phyloP scores from a whole-genome alignment of 1,140 invertebrate genomes.

The Drosophila elegans region DNA sequence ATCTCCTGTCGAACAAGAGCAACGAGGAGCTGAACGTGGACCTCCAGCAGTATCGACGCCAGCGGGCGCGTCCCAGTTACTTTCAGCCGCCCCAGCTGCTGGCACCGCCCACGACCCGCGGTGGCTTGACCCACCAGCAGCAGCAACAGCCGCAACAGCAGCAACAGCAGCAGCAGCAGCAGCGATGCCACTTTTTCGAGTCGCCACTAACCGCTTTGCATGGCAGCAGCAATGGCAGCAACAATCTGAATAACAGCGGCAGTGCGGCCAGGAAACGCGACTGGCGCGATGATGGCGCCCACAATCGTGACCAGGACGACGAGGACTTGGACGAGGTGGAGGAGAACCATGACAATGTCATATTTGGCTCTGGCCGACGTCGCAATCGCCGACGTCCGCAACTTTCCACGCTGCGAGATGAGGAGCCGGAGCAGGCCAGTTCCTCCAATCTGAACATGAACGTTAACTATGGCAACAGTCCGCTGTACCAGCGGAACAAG shows the following conservation, averaged over 20 bases:
- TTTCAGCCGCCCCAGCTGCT: slow-evolving; percentile 36
- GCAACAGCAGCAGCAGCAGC: slow-evolving; percentile 52
- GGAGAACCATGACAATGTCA: slow-evolving; percentile 57
- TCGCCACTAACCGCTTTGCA: slow-evolving; percentile 46
- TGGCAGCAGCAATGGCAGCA: slow-evolving; percentile 61
- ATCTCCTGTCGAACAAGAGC: slow-evolving; percentile 91
- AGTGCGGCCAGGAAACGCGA: slow-evolving; percentile 48
- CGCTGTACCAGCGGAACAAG: slow-evolving; percentile 76
- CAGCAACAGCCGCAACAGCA: slow-evolving; percentile 52
- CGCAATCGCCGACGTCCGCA: slow-evolving; percentile 67
- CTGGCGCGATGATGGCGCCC: slow-evolving; percentile 57
- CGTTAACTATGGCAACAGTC: slow-evolving; percentile 72
- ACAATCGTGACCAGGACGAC: slow-evolving; percentile 42
- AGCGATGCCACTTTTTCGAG: slow-evolving; percentile 60
- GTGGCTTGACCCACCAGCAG: slow-evolving; percentile 31
- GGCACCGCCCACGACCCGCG: slow-evolving; percentile 33
- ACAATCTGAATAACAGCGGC: slow-evolving; percentile 61
- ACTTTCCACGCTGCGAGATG: slow-evolving; percentile 56
- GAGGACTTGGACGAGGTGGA: slow-evolving; percentile 67
- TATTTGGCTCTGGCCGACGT: slow-evolving; percentile 41
- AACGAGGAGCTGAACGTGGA: slow-evolving; percentile 86
- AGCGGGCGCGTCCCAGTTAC: slow-evolving; percentile 59
- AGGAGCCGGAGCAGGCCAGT: slow-evolving; percentile 47
- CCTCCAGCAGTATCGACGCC: slow-evolving; percentile 65
- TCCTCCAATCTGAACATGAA: slow-evolving; percentile 76